phyloP scores from a whole-genome alignment of 1,140 invertebrate species.

The Amphibalanus amphitrite region DNA sequence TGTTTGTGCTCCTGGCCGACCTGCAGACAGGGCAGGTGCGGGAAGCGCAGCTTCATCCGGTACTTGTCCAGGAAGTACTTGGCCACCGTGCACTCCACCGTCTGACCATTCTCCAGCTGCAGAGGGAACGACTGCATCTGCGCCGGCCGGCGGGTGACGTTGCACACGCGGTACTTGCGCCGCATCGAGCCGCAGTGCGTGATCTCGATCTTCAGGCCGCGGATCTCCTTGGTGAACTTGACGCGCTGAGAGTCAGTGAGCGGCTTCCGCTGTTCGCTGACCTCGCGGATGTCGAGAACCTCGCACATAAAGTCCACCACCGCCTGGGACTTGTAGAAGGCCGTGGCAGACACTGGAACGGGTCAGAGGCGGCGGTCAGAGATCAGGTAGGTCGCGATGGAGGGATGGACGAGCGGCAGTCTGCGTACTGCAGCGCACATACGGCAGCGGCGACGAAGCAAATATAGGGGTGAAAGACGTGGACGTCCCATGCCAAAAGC shows the following conservation, averaged over 20 bases:
- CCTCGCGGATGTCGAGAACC: constrained; percentile 92
- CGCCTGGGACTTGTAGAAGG: constrained; percentile 99
- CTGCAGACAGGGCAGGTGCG: constrained; percentile 97
- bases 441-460: too few species aligned
- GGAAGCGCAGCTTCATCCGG: constrained; percentile 93
- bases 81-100: constrained; percentile 98
- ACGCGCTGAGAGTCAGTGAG: constrained; percentile 97
- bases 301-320: constrained; percentile 99
- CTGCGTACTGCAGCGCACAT: too few species aligned
- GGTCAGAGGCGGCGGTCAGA: too few species aligned
- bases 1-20: constrained; percentile 99
- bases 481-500: too few species aligned
- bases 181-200: constrained; percentile 98
- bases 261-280: constrained; percentile 86
- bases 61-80: constrained; percentile 99
- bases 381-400: too few species aligned
- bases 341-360: constrained; percentile 84
- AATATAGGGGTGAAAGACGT: too few species aligned
- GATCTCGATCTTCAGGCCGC: constrained; percentile 73
- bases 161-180: constrained; percentile 96
- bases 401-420: too few species aligned
- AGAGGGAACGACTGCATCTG: constrained; percentile 99
- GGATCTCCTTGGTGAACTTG: constrained; percentile 99
- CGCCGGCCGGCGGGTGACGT: constrained; percentile 92
- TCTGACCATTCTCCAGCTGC: constrained; percentile 96